A percentile compares a stretch with the other conserved stretches of the same genome.
Evolutionary conservation across 1,140 invertebrate species (phyloP).

Genomic region (Caenorhabditis elegans): WBcel235 BX284602.5:8308001-8308500

Average conservation of each 20-base stretch:
- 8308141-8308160: constrained; percentile 39
- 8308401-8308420: constrained; percentile 88
- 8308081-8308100: background rate
- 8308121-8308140: constrained; percentile 34
- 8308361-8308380: constrained; percentile 83
- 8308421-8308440: constrained; percentile 91
- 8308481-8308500: constrained; percentile 83
- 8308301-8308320: no score
- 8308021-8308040: background rate
- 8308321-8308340: no score
- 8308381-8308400: constrained; percentile 82
- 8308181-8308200: background rate
- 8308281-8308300: no score
- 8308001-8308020: background rate
- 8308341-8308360: constrained; percentile 76
- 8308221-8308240: no score
- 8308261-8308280: no score
- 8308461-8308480: constrained; percentile 83
- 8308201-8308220: no score
- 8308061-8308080: constrained; percentile 35
- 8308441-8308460: constrained; percentile 87
- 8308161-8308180: constrained; percentile 52
- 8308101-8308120: constrained; percentile 44
- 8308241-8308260: no score
- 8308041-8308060: background rate